Percentiles rank a stretch among this genome's conserved stretches.
phyloP scores from a whole-genome alignment of 2,888 invertebrate species.

The Actias luna region DNA sequence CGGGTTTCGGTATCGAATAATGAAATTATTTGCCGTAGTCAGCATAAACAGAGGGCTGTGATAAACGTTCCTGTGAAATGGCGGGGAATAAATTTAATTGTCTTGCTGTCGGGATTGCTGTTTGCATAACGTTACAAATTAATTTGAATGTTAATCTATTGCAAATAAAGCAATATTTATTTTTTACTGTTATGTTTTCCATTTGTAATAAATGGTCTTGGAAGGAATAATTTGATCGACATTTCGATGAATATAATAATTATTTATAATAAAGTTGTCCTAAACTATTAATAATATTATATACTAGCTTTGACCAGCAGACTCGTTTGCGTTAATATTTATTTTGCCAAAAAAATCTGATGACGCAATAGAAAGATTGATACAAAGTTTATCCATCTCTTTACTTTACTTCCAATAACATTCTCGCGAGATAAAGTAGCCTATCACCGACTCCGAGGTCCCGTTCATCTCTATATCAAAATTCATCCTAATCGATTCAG shows the following conservation, averaged over 20 bases:
- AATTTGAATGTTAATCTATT: conserved; percentile 39
- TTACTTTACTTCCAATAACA: too few species aligned
- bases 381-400: too few species aligned
- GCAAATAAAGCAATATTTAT: conserved; percentile 18
- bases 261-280: too few species aligned
- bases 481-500: too few species aligned
- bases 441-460: too few species aligned
- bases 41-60: conserved; percentile 54
- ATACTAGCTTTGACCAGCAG: too few species aligned
- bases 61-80: conserved; percentile 58
- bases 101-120: conserved; percentile 49
- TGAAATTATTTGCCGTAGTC: conserved; percentile 66
- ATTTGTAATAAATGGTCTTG: neutral
- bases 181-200: neutral
- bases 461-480: too few species aligned
- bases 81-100: conserved; percentile 56
- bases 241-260: neutral
- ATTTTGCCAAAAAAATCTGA: too few species aligned
- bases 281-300: too few species aligned
- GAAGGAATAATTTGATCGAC: neutral
- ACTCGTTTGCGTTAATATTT: too few species aligned
- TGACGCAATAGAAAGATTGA: too few species aligned
- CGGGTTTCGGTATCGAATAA: conserved; percentile 55
- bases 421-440: too few species aligned
- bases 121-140: conserved; percentile 51